Base-by-base conservation (phyloP, 2,113 vertebrate genomes). In the Axis porcinus region DNA sequence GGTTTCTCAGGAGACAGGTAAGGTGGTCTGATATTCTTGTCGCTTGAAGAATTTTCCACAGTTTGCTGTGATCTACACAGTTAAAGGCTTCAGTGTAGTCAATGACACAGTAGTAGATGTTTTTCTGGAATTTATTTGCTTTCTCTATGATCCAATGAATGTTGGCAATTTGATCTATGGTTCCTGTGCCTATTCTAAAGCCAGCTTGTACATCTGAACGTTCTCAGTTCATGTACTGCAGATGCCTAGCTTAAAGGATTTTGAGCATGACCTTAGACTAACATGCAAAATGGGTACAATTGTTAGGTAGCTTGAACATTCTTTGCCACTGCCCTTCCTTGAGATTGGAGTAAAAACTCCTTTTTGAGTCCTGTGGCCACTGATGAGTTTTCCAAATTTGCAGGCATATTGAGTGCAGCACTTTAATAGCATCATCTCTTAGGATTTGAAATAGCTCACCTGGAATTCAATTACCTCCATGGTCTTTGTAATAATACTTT, bases 321-420 rank as follows among this genome's bases (percentile, higher is more conserved):
- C 64, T 23, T 70, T 70, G n/a, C 17, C 64, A 70, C 2, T 70
- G 33, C n/a, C 4, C 4, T 36, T 36, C 64, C 19, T 70, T 70
- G 64, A 21, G n/a, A 70, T 12, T 70, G 17, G n/a, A 36, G 19
- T 70, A 15, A 36, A 70, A 23, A 70, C 2, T 36, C 2, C 2
- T 19, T 36, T 70, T 70, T 21, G 4, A 70, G 4, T 70, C 64
- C n/a, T 70, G 19, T 36, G 64, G 17, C 64, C n/a, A 70, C n/a
- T 70, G n/a, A n/a, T 70, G 64, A 23, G n/a, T 70, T 70, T 23
- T 36, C 64, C n/a, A 70, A 23, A 70, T 36, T 70, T 36, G 67
- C 67, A 11, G 67, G 19, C 0, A 0, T 70, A 36, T 70, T 70
- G 33, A 36, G n/a, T 70, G n/a, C 10, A 70, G 67, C 67, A 23